Evolutionary conservation across 2,888 invertebrate genomes (phyloP).

Genomic region (Scaeva pyrastri): DNA sequence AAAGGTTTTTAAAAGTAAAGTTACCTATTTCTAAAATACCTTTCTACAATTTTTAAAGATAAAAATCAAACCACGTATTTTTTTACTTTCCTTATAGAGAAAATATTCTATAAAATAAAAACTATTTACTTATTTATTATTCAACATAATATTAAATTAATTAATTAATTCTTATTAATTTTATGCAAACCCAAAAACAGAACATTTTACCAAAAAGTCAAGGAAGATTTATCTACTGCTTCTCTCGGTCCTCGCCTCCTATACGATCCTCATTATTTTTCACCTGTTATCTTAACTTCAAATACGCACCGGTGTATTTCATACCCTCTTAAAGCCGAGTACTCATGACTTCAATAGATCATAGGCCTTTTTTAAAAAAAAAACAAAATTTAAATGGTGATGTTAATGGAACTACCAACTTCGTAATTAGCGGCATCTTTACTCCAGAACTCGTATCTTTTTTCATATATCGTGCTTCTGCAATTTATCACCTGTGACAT

Average conservation of each 20-base stretch:
- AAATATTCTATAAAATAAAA: no score
- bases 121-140: no score
- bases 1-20: no score
- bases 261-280: constrained; percentile 6
- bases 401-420: constrained; percentile 33
- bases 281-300: constrained; percentile 1
- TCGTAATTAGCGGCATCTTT: constrained; percentile 32
- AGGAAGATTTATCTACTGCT: constrained; percentile 13
- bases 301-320: neutral
- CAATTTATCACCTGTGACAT: constrained; percentile 45
- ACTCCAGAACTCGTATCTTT: constrained; percentile 10
- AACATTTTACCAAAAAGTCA: neutral
- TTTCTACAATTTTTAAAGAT: no score
- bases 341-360: constrained; percentile 6
- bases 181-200: neutral
- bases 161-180: neutral
- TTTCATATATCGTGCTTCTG: constrained; percentile 24
- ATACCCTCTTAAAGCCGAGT: neutral
- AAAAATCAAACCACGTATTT: no score
- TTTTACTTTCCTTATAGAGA: no score
- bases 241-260: neutral
- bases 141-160: neutral
- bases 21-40: no score
- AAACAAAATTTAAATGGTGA: constrained; percentile 14
- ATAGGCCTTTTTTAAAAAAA: neutral